These are phyloP conservation scores for Scophthalmus maximus DNA, from an alignment of 2,113 vertebrate genomes.

Conservation along the genomic window DNA sequence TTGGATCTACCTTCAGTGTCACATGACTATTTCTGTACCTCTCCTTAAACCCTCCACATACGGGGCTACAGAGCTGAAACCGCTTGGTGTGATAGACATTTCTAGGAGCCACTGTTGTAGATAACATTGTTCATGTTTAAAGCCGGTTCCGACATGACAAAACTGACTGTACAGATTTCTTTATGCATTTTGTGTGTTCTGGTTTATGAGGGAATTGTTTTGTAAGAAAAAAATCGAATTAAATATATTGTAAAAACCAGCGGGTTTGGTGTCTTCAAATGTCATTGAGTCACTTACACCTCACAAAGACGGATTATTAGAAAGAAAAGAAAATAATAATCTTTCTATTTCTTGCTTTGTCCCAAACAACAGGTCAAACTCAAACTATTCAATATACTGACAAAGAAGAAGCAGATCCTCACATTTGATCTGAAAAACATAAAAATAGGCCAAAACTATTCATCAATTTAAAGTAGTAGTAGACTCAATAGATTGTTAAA, in stretches of 20 bases:
- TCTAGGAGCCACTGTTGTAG: slow-evolving; percentile 82
- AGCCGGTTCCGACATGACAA: slow-evolving; percentile 76
- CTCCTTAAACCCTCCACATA: slow-evolving; percentile 49
- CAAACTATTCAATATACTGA: no score
- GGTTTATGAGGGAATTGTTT: slow-evolving; percentile 83
- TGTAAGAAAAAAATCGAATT: slow-evolving; percentile 81
- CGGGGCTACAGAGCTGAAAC: slow-evolving; percentile 65
- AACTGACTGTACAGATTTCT: slow-evolving; percentile 83
- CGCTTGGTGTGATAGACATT: slow-evolving; percentile 78
- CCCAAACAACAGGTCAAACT: no score
- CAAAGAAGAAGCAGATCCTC: no score
- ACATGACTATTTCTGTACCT: slow-evolving; percentile 62
- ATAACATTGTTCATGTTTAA: slow-evolving; percentile 83
- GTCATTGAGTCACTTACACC: neutral
- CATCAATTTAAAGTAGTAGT: no score
- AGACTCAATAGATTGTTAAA: no score
- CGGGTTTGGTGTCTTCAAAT: neutral
- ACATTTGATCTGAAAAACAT: no score
- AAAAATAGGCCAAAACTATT: no score
- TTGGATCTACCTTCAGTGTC: slow-evolving; percentile 64
- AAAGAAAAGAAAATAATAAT: no score
- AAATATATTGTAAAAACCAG: slow-evolving; percentile 77
- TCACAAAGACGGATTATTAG: neutral
- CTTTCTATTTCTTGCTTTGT: no score
- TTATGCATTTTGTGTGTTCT: slow-evolving; percentile 84